Evolutionary conservation across 2,888 invertebrate genomes (phyloP).

Genomic region (Lepidonotus clava): DNA sequence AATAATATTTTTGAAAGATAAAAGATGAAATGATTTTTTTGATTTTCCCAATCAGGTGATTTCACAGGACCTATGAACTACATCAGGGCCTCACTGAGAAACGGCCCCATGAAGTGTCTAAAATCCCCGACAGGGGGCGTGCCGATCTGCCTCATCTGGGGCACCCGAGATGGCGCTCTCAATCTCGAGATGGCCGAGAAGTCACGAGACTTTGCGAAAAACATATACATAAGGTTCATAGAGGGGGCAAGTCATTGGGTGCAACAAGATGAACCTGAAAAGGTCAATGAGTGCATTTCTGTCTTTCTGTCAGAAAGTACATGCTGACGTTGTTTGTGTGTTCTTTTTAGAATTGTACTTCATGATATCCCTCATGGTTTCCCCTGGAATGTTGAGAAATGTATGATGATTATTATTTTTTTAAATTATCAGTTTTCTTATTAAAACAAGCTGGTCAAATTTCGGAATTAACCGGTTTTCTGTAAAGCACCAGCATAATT

Average conservation of each 20-base stretch:
- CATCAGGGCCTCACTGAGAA: conserved; percentile 49
- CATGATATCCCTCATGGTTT: too few relatives aligned
- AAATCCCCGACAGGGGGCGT: conserved; percentile 50
- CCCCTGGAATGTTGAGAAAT: too few relatives aligned
- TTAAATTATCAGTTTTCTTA: too few relatives aligned
- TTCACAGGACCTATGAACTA: conserved; percentile 58
- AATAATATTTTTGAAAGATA: too few relatives aligned
- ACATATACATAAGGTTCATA: conserved; percentile 85
- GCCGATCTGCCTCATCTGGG: conserved; percentile 81
- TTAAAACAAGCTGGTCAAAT: too few relatives aligned
- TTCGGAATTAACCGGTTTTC: too few relatives aligned
- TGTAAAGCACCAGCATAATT: too few relatives aligned
- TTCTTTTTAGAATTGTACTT: too few relatives aligned
- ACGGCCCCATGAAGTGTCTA: conserved; percentile 57
- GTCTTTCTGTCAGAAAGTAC: conserved; percentile 82
- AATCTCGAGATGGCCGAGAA: conserved; percentile 84
- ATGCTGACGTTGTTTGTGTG: too few relatives aligned
- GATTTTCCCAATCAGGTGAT: too few relatives aligned
- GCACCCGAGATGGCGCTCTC: conserved; percentile 83
- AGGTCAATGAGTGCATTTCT: conserved; percentile 84
- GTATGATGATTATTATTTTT: too few relatives aligned
- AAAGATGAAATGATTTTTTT: too few relatives aligned
- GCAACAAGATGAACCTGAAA: conserved; percentile 86
- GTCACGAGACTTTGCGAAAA: conserved; percentile 85
- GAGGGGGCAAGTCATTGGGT: conserved; percentile 87